Conservation (phyloP, 2,113 vertebrate species). For the Condylura cristata region DNA sequence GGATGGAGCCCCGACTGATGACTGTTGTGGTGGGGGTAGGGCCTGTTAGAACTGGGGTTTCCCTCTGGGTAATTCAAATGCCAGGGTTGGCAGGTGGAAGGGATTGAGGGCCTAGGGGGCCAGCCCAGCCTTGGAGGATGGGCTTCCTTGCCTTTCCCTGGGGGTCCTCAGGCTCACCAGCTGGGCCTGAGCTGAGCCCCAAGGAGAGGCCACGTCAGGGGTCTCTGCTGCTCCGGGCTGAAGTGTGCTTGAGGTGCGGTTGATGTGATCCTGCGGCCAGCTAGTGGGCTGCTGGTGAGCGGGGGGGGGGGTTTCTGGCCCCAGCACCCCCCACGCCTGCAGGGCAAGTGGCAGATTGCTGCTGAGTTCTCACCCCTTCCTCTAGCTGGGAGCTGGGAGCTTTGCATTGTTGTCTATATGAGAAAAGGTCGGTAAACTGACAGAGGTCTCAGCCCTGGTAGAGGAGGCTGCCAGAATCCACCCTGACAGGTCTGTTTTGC, state of each 20-base stretch:
- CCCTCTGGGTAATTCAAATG: background rate
- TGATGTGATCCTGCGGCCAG: fast-evolving
- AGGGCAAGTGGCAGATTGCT: too few species aligned
- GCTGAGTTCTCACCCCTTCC: background rate
- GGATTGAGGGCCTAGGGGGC: background rate
- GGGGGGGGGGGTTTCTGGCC: too few species aligned
- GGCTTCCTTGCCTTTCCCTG: background rate
- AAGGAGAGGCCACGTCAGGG: background rate
- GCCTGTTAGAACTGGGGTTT: background rate
- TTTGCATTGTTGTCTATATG: background rate
- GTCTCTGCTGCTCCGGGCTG: background rate
- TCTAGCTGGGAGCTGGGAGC: background rate
- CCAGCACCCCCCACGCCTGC: background rate
- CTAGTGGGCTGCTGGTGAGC: background rate
- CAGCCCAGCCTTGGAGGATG: background rate
- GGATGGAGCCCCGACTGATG: background rate
- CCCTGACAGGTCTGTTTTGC: background rate
- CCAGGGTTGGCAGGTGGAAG: background rate
- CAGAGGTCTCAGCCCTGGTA: background rate
- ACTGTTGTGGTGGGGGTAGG: fast-evolving
- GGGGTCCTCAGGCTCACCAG: background rate
- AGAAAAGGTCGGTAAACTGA: background rate
- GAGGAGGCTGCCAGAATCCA: background rate
- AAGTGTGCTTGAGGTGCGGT: background rate
- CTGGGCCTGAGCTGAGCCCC: background rate